Evolutionary conservation across 2,113 vertebrate genomes (phyloP).

Genomic region (Cepphus grylle): DNA sequence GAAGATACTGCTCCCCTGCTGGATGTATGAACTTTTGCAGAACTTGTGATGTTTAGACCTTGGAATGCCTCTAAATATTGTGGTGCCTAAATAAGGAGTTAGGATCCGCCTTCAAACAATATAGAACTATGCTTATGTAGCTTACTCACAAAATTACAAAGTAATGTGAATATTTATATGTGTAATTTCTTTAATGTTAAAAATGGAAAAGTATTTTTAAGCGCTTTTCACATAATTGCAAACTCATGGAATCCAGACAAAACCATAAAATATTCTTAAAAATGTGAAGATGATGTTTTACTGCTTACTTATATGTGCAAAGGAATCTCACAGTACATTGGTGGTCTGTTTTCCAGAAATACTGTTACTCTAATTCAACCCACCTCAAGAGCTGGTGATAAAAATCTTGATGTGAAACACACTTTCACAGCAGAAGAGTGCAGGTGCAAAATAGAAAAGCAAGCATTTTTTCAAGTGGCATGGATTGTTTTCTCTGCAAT

Average conservation of each 20-base stretch:
- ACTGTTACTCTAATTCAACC: not conserved
- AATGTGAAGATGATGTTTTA: not conserved
- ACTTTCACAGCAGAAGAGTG: conserved; percentile 2
- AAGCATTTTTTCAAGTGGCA: conserved; percentile 29
- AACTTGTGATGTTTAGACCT: not conserved
- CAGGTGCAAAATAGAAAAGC: conserved; percentile 50
- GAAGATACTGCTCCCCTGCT: not conserved
- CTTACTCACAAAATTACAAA: not conserved
- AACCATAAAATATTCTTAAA: not conserved
- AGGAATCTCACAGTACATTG: not conserved
- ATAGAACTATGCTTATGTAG: not conserved
- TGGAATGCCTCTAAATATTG: not conserved
- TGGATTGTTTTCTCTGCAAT: conserved; percentile 24
- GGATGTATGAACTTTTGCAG: not conserved
- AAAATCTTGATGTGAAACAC: not conserved
- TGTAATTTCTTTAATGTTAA: not conserved
- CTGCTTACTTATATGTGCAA: not conserved
- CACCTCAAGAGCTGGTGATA: not conserved
- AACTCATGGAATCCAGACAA: not conserved
- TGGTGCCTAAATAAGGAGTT: not conserved
- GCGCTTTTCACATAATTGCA: not conserved
- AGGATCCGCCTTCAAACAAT: not conserved
- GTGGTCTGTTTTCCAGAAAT: not conserved
- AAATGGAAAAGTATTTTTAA: not conserved
- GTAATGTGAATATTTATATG: not conserved